Base-by-base conservation (phyloP, 2,113 vertebrate species). In the Galbula dea region DNA sequence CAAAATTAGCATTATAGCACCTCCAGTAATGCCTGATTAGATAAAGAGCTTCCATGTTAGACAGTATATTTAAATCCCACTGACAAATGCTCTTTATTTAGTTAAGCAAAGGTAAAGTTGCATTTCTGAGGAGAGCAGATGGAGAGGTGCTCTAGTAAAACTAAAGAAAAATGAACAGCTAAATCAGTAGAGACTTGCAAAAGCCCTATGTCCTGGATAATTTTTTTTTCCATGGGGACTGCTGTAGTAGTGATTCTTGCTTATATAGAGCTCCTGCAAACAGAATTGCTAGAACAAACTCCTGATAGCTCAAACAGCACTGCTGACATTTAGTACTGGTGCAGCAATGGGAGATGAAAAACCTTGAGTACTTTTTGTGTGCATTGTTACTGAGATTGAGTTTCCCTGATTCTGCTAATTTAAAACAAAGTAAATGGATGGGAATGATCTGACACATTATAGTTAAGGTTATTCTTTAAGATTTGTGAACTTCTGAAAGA, bases 1-100 rank as follows among this genome's bases (percentile, higher is more conserved):
- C 87, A 69, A 93, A 98, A 26, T 94, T 95, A 80, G 97, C 95
- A 58, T 97, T 98, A 68, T 52, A 77, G 73, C 97, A 98, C 69
- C 97, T 97, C n/a, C 97, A 97, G 65, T 98, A 98, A 90, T 98
- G 97, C 7, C 97, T 98, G 87, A 96, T 58, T 79, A 98, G 86
- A 73, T 94, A 37, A 57, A 98, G 96, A 55, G 22, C 6, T 41
- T 76, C 66, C 66, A 97, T 87, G 66, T 97, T 90, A 48, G 21
- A 20, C 20, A 98, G 62, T 13, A 57, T 74, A 39, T 37, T 74
- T 62, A 98, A 98, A 94, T 97, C 95, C 8, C 97, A 71, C n/a
- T 43, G 7, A 51, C 11, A 22, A 73, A 98, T 96, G 16, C 34
- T 19, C 30, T 97, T 76, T 94, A 98, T 98, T 89, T 51, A 86